Conservation (phyloP, 2,888 invertebrate genomes). For the Melikaiella ostensackeni region DNA sequence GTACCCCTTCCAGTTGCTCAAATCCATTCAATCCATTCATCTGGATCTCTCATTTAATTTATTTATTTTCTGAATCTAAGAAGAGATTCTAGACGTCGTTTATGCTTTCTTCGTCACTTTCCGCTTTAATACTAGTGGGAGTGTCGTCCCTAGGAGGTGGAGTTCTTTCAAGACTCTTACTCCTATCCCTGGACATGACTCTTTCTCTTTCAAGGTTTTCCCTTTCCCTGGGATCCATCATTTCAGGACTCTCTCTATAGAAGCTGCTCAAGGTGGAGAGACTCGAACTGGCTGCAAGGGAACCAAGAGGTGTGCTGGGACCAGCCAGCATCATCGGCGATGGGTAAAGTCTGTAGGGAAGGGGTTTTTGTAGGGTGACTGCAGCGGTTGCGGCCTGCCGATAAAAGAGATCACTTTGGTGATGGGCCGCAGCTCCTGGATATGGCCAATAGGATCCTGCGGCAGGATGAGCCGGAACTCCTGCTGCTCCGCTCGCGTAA, state of each 20-base stretch:
- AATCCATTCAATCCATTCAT: too few relatives aligned
- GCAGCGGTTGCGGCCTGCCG: conserved; percentile 88
- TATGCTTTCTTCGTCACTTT: conserved; percentile 76
- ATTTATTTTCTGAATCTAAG: background rate
- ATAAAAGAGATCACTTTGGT: conserved; percentile 88
- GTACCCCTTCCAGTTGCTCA: background rate
- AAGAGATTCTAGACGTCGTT: conserved; percentile 70
- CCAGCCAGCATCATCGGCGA: conserved; percentile 83
- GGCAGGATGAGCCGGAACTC: conserved; percentile 70
- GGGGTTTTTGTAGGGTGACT: conserved; percentile 89
- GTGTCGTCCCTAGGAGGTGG: conserved; percentile 68
- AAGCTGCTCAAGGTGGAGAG: conserved; percentile 71
- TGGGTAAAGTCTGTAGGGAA: conserved; percentile 83
- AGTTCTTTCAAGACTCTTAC: conserved; percentile 68
- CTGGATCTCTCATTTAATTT: background rate
- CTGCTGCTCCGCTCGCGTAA: conserved; percentile 83
- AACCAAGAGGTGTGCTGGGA: conserved; percentile 83
- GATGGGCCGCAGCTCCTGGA: conserved; percentile 77
- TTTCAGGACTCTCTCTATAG: conserved; percentile 71
- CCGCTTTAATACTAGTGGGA: conserved; percentile 71
- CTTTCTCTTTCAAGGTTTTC: conserved; percentile 58
- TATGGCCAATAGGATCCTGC: conserved; percentile 75
- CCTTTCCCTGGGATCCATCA: conserved; percentile 64
- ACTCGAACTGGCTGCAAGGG: conserved; percentile 83
- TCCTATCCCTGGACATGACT: conserved; percentile 64